phyloP scores from a whole-genome alignment of 2,797 vertebrate species.

The Bovichtus variegatus region DNA sequence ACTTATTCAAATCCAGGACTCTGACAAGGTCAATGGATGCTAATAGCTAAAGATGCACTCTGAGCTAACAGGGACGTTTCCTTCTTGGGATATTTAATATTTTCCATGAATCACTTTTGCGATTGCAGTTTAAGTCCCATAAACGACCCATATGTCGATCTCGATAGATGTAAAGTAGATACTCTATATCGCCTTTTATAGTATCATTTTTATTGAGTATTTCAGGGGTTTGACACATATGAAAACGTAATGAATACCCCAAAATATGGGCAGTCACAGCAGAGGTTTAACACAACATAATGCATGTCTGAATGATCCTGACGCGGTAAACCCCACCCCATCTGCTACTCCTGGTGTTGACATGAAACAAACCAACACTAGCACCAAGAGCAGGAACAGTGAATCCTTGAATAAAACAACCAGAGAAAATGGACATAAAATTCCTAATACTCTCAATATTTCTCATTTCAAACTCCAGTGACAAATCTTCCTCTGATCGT shows the following conservation, averaged over 20 bases:
- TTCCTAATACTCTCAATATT: conserved; percentile 66
- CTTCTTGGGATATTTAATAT: background rate
- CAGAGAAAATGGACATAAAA: conserved; percentile 63
- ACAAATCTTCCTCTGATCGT: conserved; percentile 67
- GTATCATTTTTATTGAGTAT: background rate
- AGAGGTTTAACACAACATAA: background rate
- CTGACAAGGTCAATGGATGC: background rate
- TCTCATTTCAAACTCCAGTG: conserved; percentile 56
- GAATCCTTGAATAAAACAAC: conserved; percentile 62
- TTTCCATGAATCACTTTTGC: background rate
- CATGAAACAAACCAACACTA: conserved; percentile 28
- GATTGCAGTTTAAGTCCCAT: no score
- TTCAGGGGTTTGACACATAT: background rate
- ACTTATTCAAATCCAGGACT: background rate
- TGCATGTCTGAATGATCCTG: conserved; percentile 31
- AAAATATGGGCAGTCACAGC: conserved; percentile 3
- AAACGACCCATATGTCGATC: no score
- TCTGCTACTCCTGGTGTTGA: conserved; percentile 10
- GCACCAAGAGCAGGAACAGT: background rate
- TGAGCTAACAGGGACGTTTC: background rate
- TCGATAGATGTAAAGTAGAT: no score
- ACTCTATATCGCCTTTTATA: no score
- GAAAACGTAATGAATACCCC: background rate
- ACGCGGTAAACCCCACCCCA: conserved; percentile 17
- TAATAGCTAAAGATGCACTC: background rate